phyloP scores from a whole-genome alignment of 2,888 invertebrate genomes.

The Drosophila siamana region DNA sequence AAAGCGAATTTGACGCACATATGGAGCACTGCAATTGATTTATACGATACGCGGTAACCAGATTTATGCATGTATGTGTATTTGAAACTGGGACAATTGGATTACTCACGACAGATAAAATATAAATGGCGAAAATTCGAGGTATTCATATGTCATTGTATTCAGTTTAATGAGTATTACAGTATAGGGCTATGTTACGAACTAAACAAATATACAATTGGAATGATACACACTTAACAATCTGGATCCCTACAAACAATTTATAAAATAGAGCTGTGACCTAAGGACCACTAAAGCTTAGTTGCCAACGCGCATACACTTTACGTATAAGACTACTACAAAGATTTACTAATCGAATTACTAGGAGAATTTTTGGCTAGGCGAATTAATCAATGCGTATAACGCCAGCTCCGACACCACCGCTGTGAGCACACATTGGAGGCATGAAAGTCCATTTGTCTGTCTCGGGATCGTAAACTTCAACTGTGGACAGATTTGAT shows the following conservation, averaged over 20 bases:
- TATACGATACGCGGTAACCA: slow-evolving; percentile 28
- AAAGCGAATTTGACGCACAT: slow-evolving; percentile 56
- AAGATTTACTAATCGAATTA: slow-evolving; percentile 47
- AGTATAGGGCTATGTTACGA: slow-evolving; percentile 44
- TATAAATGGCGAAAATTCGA: background rate
- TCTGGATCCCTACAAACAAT: slow-evolving; percentile 44
- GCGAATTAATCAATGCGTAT: slow-evolving; percentile 86
- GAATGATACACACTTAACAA: slow-evolving; percentile 62
- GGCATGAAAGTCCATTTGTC: slow-evolving; percentile 91
- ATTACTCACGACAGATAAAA: slow-evolving; percentile 21
- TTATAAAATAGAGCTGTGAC: slow-evolving; percentile 45
- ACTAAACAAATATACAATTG: slow-evolving; percentile 67
- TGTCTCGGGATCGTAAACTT: slow-evolving; percentile 91
- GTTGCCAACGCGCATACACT: slow-evolving; percentile 37
- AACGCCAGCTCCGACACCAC: slow-evolving; percentile 95
- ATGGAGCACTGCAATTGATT: slow-evolving; percentile 59
- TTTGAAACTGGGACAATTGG: slow-evolving; percentile 33
- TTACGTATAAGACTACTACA: slow-evolving; percentile 39
- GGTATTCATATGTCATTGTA: slow-evolving; percentile 1
- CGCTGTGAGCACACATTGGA: slow-evolving; percentile 94
- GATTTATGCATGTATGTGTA: slow-evolving; percentile 14
- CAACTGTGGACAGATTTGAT: slow-evolving; percentile 93
- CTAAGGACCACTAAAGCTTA: slow-evolving; percentile 65
- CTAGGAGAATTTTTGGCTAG: slow-evolving; percentile 48
- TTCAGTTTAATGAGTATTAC: slow-evolving; percentile 63